Base-by-base conservation (phyloP, 2,888 invertebrate species). In the Eupithecia dodoneata region DNA sequence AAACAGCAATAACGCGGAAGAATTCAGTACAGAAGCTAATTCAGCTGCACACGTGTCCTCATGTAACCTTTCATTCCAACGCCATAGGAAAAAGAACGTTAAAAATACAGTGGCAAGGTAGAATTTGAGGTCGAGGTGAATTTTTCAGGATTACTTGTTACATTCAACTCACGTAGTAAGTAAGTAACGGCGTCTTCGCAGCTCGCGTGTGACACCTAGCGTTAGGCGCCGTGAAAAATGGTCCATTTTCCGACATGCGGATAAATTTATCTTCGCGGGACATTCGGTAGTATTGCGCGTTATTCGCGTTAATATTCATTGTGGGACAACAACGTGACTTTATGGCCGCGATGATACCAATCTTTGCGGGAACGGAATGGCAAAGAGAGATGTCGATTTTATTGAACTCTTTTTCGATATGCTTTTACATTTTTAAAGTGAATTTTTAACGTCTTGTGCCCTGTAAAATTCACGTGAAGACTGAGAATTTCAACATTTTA, bases 161-260 rank as follows among this genome's bases (percentile, higher is more conserved):
- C 87, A 93, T 93, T 93, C 94, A 72, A 41, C 88, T 90, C 94
- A 94, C 94, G 94, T 87, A 84, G 81, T 81, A 83, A 80, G 87
- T 88, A 88, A 94, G 93, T 93, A 93, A 94, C 93, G 94, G 92
- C 92, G 89, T 92, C 94, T 92, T 92, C 90, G 92, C 89, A 87
- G 84, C 86, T 89, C 88, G 90, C 92, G 84, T 88, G 88, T 87
- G 88, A 87, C 93, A 93, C 93, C 93, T 90, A 93, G 90, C 92
- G 93, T 93, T 94, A 93, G 94, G 93, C 92, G 93, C 92, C 88
- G 92, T 94, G 92, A 92, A 92, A 93, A 95, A 94, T 95, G 94
- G 93, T 89, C 93, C 93, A 91, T 91, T 91, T 89, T 89, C 89
- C 88, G 86, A 86, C 91, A 88, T 85, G 89, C 89, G 93, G 94